Evolutionary conservation across 1,140 invertebrate genomes (phyloP).

Genomic region (Glossosoma conforme): DNA sequence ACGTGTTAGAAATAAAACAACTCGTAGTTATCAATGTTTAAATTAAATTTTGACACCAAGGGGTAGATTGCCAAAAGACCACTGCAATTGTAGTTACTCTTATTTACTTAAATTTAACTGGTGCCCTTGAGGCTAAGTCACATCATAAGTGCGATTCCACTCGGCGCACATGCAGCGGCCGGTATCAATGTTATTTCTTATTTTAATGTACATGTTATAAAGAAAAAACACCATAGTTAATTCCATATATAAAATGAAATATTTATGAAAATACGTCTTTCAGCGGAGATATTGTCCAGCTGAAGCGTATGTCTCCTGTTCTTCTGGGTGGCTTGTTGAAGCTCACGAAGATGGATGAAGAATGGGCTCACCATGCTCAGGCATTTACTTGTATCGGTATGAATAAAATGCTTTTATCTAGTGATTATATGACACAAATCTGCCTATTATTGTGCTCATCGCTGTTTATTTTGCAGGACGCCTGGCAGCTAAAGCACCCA

Average conservation of each 20-base stretch:
- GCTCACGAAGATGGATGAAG: constrained; percentile 59
- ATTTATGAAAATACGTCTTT: constrained; percentile 32
- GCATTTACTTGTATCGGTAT: constrained; percentile 71
- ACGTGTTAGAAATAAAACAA: constrained; percentile 42
- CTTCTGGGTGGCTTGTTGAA: constrained; percentile 67
- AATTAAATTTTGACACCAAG: no score
- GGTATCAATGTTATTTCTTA: no score
- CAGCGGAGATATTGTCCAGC: constrained; percentile 56
- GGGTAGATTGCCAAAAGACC: no score
- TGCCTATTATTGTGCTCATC: neutral
- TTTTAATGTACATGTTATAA: neutral
- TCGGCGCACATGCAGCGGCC: no score
- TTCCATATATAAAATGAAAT: constrained; percentile 12
- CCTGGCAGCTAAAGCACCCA: constrained; percentile 42
- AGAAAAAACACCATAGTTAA: no score
- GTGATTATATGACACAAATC: neutral
- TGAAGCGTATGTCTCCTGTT: constrained; percentile 59
- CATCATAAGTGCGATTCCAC: no score
- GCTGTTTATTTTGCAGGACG: constrained; percentile 32
- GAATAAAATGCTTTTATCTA: constrained; percentile 13
- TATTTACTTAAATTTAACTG: no score
- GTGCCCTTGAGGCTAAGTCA: no score
- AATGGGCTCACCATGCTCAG: constrained; percentile 59
- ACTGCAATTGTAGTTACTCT: no score
- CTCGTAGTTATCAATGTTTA: no score